Evolutionary conservation across 2,797 vertebrate species (phyloP).

Genomic region (Chanos chanos): DNA sequence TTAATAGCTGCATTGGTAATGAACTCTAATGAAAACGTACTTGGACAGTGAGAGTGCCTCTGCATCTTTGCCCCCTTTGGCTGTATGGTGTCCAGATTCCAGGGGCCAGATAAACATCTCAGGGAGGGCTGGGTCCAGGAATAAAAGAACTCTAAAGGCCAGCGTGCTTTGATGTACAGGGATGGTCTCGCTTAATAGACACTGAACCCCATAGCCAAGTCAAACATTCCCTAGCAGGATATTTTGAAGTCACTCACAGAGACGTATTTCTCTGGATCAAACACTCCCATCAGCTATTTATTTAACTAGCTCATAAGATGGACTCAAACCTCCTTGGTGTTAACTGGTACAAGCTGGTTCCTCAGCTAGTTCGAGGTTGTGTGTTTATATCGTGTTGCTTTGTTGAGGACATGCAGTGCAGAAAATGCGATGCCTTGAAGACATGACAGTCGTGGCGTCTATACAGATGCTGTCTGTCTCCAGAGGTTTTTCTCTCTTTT

Average conservation of each 20-base stretch:
- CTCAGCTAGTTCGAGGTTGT: slow-evolving; percentile 25
- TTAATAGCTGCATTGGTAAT: slow-evolving; percentile 68
- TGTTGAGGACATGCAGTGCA: slow-evolving; percentile 25
- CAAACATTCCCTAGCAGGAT: slow-evolving; percentile 72
- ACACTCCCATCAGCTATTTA: slow-evolving; percentile 56
- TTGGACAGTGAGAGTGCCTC: slow-evolving; percentile 62
- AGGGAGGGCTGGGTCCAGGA: slow-evolving; percentile 61
- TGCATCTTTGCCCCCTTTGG: slow-evolving; percentile 65
- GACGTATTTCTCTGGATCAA: slow-evolving; percentile 47
- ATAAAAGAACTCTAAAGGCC: slow-evolving; percentile 55
- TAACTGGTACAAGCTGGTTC: slow-evolving; percentile 37
- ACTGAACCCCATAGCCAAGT: slow-evolving; percentile 68
- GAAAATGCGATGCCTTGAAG: too few relatives aligned
- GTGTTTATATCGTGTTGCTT: slow-evolving; percentile 16
- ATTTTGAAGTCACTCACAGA: slow-evolving; percentile 61
- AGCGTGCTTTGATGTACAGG: slow-evolving; percentile 73
- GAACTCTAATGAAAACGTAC: slow-evolving; percentile 70
- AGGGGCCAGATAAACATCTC: slow-evolving; percentile 74
- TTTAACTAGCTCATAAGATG: slow-evolving; percentile 44
- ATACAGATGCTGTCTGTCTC: too few relatives aligned
- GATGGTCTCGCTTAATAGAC: slow-evolving; percentile 72
- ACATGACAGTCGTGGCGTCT: too few relatives aligned
- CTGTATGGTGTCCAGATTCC: slow-evolving; percentile 72
- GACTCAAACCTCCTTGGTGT: slow-evolving; percentile 35
- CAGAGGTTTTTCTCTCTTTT: too few relatives aligned